phyloP scores from a whole-genome alignment of 1,140 invertebrate species.

The Schlechtendalia chinensis region DNA sequence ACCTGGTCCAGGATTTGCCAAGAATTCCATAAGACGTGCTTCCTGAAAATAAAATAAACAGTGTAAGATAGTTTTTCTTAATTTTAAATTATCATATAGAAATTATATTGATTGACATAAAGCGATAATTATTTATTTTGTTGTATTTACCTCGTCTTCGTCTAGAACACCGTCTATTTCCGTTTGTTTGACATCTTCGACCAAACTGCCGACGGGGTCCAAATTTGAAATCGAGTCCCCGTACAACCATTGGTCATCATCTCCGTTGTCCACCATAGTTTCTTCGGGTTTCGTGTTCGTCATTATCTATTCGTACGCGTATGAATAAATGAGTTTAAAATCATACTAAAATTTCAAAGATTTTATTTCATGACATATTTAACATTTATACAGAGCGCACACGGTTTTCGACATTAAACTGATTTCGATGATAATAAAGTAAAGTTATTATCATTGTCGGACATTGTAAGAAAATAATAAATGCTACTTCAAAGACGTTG shows the following conservation, averaged over 20 bases:
- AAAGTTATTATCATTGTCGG: neutral
- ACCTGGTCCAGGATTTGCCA: conserved; percentile 44
- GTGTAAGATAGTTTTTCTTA: neutral
- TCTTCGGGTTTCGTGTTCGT: neutral
- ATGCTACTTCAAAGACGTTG: conserved; percentile 17
- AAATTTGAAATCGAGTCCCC: conserved; percentile 60
- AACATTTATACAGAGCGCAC: no score
- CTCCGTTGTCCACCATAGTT: conserved; percentile 62
- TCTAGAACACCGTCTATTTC: neutral
- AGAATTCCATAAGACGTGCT: conserved; percentile 42
- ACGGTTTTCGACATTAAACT: neutral
- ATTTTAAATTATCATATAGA: neutral
- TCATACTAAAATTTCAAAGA: neutral
- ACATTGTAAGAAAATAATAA: neutral
- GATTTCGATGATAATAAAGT: neutral
- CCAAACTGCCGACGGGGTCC: neutral
- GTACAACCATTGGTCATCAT: conserved; percentile 75
- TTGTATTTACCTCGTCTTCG: conserved; percentile 29
- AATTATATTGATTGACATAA: neutral
- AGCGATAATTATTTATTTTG: neutral
- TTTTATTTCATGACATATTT: no score
- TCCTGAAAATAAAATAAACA: conserved; percentile 31
- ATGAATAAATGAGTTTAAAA: neutral
- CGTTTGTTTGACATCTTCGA: conserved; percentile 16
- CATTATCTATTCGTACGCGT: neutral